These are phyloP conservation scores for Tenthredo livida DNA, from an alignment of 2,888 invertebrate genomes.

Conservation along the genomic window DNA sequence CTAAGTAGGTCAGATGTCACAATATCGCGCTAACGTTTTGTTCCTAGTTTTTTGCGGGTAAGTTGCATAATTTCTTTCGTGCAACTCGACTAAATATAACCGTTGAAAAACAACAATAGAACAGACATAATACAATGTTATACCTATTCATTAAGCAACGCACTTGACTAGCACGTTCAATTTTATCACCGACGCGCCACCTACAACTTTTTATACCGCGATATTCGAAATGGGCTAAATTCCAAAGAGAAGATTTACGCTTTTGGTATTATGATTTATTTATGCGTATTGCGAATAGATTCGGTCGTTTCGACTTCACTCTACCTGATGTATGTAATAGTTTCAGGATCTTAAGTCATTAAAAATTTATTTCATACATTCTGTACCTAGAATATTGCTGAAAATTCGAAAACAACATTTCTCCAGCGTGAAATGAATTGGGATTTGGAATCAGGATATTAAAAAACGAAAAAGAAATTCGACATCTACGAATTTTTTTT, in stretches of 20 bases:
- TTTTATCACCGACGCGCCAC: constrained; percentile 53
- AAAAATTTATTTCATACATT: neutral
- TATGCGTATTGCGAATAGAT: neutral
- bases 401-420: neutral
- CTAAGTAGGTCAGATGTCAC: constrained; percentile 75
- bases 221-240: constrained; percentile 55
- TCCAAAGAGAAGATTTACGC: neutral
- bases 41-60: constrained; percentile 67
- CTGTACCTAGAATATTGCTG: no score
- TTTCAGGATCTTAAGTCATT: no score
- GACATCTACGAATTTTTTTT: no score
- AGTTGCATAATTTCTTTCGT: constrained; percentile 72
- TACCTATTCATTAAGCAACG: constrained; percentile 71
- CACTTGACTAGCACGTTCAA: constrained; percentile 74
- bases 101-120: constrained; percentile 65
- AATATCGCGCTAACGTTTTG: constrained; percentile 63
- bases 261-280: neutral
- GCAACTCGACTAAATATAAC: constrained; percentile 71
- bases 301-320: neutral
- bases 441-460: constrained; percentile 11
- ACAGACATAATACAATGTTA: constrained; percentile 64
- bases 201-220: constrained; percentile 56
- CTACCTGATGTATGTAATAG: neutral
- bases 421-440: no score
- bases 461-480: neutral